Evolutionary conservation across 2,888 invertebrate genomes (phyloP).

Genomic region (Troides oblongomaculatus): DNA sequence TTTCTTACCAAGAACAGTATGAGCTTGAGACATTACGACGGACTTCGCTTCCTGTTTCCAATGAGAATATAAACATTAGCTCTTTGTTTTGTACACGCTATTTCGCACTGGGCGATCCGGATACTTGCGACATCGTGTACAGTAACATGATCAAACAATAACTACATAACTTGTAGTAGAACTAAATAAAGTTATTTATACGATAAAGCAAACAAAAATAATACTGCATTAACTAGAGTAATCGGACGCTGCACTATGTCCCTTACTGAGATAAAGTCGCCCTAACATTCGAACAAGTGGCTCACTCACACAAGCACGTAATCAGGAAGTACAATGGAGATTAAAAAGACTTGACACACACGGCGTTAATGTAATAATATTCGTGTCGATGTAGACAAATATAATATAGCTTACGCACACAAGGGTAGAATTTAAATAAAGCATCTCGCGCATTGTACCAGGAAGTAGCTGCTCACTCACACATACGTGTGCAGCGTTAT

Average conservation of each 20-base stretch:
- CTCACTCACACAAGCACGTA: conserved; percentile 67
- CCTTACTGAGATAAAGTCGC: conserved; percentile 77
- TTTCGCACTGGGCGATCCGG: conserved; percentile 29
- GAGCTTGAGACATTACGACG: conserved; percentile 67
- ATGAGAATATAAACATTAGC: conserved; percentile 68
- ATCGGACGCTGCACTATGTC: conserved; percentile 79
- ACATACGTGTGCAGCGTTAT: conserved; percentile 55
- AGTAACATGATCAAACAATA: conserved; percentile 14
- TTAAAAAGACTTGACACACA: conserved; percentile 71
- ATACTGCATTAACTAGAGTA: conserved; percentile 56
- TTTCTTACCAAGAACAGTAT: conserved; percentile 69
- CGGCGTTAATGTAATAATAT: conserved; percentile 72
- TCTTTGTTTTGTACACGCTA: conserved; percentile 36
- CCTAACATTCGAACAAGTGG: conserved; percentile 79
- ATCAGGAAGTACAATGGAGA: conserved; percentile 80
- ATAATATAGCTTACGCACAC: conserved; percentile 76
- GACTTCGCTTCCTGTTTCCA: conserved; percentile 76
- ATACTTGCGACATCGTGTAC: conserved; percentile 28
- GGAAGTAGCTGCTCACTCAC: conserved; percentile 76
- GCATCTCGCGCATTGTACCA: conserved; percentile 76
- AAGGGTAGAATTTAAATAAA: conserved; percentile 74
- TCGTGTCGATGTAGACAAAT: conserved; percentile 67
- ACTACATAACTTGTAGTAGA: conserved; percentile 7
- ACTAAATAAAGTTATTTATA: conserved; percentile 33
- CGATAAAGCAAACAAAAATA: conserved; percentile 49